These are phyloP conservation scores for Borostomias antarcticus DNA, from an alignment of 2,797 vertebrate genomes.

Conservation along the genomic window DNA sequence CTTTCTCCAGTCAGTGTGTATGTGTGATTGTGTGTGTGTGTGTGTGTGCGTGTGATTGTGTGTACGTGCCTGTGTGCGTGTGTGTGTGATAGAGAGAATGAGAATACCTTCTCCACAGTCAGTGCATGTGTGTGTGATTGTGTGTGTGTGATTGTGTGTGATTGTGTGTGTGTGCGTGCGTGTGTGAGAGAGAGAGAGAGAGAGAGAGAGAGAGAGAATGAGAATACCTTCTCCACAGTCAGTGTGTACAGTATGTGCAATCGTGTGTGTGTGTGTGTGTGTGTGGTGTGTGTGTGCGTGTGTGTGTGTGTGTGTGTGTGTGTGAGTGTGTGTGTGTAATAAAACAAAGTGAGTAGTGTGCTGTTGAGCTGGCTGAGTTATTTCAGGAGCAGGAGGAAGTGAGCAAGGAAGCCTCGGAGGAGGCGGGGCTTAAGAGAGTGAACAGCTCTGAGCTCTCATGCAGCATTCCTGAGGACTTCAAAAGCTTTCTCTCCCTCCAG, in stretches of 20 bases:
- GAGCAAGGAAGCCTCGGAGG: conserved; percentile 56
- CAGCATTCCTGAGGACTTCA: conserved; percentile 68
- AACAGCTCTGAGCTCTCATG: conserved; percentile 60
- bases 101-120: too few relatives aligned
- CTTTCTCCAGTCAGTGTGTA: too few relatives aligned
- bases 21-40: too few relatives aligned
- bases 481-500: conserved; percentile 51
- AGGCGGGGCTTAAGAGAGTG: conserved; percentile 53
- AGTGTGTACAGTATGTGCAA: too few relatives aligned
- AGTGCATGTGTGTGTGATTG: too few relatives aligned
- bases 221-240: conserved; percentile 6
- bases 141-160: too few relatives aligned
- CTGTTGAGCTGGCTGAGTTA: conserved; percentile 55
- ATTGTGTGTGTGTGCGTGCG: too few relatives aligned
- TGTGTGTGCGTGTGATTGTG: too few relatives aligned
- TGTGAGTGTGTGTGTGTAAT: conserved; percentile 22
- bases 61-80: too few relatives aligned
- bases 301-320: not conserved
- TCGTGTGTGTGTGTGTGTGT: conserved; percentile 16
- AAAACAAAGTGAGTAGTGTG: conserved; percentile 56
- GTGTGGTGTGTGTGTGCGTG: not conserved
- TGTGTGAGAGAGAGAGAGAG: too few relatives aligned
- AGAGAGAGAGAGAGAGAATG: too few relatives aligned
- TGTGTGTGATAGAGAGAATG: too few relatives aligned
- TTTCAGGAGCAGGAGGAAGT: conserved; percentile 60